A percentile compares a stretch with the other conserved stretches of the same genome.
Evolutionary conservation across 1,140 invertebrate species (phyloP).

Genomic region (Drosophila rufa): DNA sequence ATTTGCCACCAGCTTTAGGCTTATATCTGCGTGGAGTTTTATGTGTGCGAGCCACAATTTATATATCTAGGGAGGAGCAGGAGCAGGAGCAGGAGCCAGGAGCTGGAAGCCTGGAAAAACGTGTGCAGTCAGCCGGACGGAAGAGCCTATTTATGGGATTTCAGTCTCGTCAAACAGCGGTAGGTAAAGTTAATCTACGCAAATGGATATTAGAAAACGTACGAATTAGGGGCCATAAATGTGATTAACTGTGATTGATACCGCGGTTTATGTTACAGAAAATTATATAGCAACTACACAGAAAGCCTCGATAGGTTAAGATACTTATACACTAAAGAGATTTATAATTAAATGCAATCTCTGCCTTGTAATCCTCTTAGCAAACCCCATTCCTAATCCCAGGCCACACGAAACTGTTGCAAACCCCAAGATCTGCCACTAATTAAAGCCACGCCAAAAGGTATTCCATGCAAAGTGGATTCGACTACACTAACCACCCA

Average conservation of each 20-base stretch:
- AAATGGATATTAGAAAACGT: constrained; percentile 17
- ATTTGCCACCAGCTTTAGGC: constrained; percentile 25
- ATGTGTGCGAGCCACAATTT: constrained; percentile 7
- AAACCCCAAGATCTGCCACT: constrained; percentile 10
- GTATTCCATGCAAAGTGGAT: constrained; percentile 13
- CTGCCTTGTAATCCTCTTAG: background rate
- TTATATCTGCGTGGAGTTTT: constrained; percentile 15
- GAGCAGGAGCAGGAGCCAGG: no score
- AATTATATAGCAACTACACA: background rate
- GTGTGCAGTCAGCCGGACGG: constrained; percentile 23
- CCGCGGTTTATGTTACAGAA: no score
- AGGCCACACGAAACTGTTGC: background rate
- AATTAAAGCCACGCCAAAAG: constrained; percentile 43
- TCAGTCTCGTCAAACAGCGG: background rate
- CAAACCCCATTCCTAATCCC: background rate
- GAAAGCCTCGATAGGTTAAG: background rate
- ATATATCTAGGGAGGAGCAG: background rate
- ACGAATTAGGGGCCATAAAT: background rate
- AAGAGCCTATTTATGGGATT: constrained; percentile 23
- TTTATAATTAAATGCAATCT: no score
- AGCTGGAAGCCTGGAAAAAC: constrained; percentile 1
- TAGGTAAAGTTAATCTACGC: constrained; percentile 15
- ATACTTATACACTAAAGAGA: no score
- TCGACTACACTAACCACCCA: background rate
- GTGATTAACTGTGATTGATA: constrained; percentile 9